phyloP scores from a whole-genome alignment of 2,113 vertebrate species.

The Dicrurus megarhynchus region DNA sequence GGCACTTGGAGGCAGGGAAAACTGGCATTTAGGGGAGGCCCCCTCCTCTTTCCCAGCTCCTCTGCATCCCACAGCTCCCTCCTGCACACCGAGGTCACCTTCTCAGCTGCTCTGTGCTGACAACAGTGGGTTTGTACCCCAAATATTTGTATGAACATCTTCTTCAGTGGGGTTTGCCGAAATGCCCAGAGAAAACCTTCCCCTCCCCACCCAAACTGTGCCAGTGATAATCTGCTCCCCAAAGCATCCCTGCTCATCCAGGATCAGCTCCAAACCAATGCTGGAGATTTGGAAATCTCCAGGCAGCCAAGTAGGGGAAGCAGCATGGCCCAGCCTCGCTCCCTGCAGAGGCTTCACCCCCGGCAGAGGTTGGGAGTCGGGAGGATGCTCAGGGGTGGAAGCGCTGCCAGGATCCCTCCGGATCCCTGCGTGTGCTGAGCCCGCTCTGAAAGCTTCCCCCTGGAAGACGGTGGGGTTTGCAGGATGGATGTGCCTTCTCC shows the following conservation, averaged over 20 bases:
- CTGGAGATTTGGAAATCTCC: neutral
- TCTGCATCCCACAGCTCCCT: neutral
- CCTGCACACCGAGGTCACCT: rapidly evolving
- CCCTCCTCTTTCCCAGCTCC: neutral
- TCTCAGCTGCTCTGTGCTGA: rapidly evolving
- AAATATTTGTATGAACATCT: rapidly evolving
- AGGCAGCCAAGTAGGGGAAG: neutral
- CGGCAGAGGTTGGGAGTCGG: rapidly evolving
- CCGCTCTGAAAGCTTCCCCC: neutral
- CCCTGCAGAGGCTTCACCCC: neutral
- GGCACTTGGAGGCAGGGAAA: neutral
- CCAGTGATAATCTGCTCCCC: rapidly evolving
- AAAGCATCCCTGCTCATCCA: rapidly evolving
- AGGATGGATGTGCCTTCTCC: neutral
- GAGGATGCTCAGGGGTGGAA: neutral
- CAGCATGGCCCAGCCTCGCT: neutral
- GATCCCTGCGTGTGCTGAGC: neutral
- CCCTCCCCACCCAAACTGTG: neutral
- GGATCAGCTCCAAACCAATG: rapidly evolving
- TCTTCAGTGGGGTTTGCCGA: rapidly evolving
- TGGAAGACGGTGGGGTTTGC: rapidly evolving
- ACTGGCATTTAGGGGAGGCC: neutral
- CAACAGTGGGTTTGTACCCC: rapidly evolving
- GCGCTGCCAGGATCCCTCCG: neutral
- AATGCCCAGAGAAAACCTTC: neutral